Evolutionary conservation across 35 echinoderm and acorn worm species (phyloP), one percentile per base, ranked within the genome.

Genomic region (Strongylocentrotus purpuratus): DNA sequence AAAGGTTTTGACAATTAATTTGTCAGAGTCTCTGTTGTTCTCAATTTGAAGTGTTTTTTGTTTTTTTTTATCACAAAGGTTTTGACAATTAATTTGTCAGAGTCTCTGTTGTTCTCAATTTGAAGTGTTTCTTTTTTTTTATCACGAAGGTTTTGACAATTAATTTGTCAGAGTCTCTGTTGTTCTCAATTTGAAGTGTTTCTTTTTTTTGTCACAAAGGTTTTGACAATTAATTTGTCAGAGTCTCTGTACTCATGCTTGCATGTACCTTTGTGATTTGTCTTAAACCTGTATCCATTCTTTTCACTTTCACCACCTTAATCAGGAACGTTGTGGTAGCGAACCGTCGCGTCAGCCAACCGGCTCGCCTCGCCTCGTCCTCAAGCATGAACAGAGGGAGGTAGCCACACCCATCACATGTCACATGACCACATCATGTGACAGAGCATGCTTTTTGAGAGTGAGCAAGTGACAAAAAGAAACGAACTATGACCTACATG

Each of bases 371-470:
- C 87, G 12, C 20, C 9, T 89, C 87, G 2, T 89, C 87, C 11
- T 89, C 87, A 4, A 89, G 87, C 87, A 89, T 89, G 87, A 89
- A 89, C 87, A 22, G 87, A 45, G 87, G 87, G 45, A 89, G 87
- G 87, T 89, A 89, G 87, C 87, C 87, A 89, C 87, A 32, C 87
- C 87, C 87, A 46, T 31, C 20, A 10, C 33, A 89, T 89, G 87
- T 78, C 33, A 89, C 32, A 89, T 89, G 33, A 89, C 87, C 25
- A 33, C 31, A 46, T 18, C 87, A 33, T 89, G 87, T 89, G 87
- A 89, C 87, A 33, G 1, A 88, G 33, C 87, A 33, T 45, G 45
- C 33, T 25, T 89, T 89, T 46, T 45, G 32, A 15, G 11, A 89
- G 32, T 17, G 33, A 89, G 33, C 7, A 18, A 45, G 4, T 0